Percentiles rank a stretch among this genome's conserved stretches.
Evolutionary conservation across 2,888 invertebrate species (phyloP).

Genomic region (Entomobrya proxima): DNA sequence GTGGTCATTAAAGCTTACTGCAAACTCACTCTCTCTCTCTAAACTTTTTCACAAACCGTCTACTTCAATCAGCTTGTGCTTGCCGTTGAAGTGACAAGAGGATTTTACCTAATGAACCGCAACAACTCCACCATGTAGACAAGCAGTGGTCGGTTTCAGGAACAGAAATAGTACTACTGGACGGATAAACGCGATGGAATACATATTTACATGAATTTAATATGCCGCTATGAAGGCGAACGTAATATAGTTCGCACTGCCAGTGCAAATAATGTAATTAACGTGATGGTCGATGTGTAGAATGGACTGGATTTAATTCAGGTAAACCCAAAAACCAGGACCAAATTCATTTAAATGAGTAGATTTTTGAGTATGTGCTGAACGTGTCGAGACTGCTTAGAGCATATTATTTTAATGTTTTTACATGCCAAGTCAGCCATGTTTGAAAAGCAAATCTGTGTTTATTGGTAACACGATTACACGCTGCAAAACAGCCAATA

Average conservation of each 20-base stretch:
- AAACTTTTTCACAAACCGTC: neutral
- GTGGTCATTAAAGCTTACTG: too few species aligned
- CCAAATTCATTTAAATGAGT: neutral
- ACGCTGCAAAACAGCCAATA: too few species aligned
- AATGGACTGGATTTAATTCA: neutral
- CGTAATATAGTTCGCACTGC: neutral
- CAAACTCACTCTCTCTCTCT: too few species aligned
- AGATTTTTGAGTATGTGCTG: neutral
- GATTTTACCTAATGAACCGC: slow-evolving; percentile 26
- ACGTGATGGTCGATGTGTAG: neutral
- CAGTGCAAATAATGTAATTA: slow-evolving; percentile 22
- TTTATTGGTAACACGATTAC: too few species aligned
- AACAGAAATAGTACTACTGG: neutral
- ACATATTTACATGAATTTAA: neutral
- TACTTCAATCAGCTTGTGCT: neutral
- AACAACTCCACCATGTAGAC: slow-evolving; percentile 8
- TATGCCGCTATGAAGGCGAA: neutral
- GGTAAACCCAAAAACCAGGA: neutral
- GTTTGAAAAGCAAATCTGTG: too few species aligned
- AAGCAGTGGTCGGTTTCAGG: neutral
- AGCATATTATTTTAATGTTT: too few species aligned
- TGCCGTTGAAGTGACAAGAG: neutral
- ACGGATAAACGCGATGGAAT: neutral
- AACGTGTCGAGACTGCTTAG: neutral
- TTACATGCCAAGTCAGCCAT: too few species aligned